Conservation (phyloP, 2,113 vertebrate genomes). For the Salvelinus sp. region DNA sequence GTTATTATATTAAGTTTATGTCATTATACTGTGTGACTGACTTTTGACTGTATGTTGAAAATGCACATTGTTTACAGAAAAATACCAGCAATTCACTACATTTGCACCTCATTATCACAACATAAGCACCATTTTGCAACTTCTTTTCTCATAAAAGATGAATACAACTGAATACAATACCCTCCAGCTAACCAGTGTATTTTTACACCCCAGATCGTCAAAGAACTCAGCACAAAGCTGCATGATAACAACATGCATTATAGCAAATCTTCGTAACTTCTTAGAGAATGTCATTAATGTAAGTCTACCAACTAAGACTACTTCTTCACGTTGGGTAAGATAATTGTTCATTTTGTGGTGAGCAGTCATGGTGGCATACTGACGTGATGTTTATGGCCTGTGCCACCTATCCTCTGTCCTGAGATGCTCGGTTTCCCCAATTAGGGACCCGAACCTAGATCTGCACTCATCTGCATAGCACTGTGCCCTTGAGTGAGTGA, state of each 20-base stretch:
- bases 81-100: slow-evolving; percentile 1
- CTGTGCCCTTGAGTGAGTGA: slow-evolving; percentile 42
- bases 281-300: too few relatives aligned
- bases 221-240: too few relatives aligned
- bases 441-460: slow-evolving; percentile 44
- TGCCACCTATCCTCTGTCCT: slow-evolving; percentile 8
- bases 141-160: slow-evolving; percentile 21
- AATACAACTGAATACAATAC: neutral
- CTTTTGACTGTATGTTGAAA: neutral
- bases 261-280: too few relatives aligned
- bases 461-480: slow-evolving; percentile 48
- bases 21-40: slow-evolving; percentile 3
- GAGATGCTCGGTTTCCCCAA: neutral
- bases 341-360: too few relatives aligned
- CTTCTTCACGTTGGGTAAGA: too few relatives aligned
- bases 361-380: slow-evolving; percentile 33
- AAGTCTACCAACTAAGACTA: too few relatives aligned
- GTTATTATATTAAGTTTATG: neutral
- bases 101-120: slow-evolving; percentile 4
- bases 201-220: too few relatives aligned
- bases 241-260: too few relatives aligned
- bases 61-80: neutral
- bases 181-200: neutral
- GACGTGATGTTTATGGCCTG: slow-evolving; percentile 25
- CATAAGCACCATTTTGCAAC: neutral